Evolutionary conservation across 2,797 vertebrate genomes (phyloP).

Genomic region (Pseudopleuronectes americanus): DNA sequence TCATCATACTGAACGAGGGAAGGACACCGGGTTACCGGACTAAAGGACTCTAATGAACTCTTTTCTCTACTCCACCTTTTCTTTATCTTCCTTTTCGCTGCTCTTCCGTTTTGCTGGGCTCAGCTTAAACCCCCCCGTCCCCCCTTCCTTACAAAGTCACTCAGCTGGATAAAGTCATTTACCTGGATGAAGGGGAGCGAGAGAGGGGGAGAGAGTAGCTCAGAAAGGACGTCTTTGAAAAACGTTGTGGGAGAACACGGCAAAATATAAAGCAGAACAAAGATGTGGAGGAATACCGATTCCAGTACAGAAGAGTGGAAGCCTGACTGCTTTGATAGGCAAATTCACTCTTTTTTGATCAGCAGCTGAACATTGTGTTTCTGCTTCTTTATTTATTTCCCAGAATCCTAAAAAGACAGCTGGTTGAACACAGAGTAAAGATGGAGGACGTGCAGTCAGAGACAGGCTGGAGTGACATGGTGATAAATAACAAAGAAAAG

Average conservation of each 20-base stretch:
- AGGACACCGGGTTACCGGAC: constrained; percentile 60
- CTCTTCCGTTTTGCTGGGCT: constrained; percentile 58
- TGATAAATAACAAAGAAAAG: too few species aligned
- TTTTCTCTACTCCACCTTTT: constrained; percentile 58
- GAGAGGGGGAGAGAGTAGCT: constrained; percentile 4
- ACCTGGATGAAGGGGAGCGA: constrained; percentile 67
- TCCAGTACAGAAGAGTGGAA: background rate
- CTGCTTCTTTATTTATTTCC: constrained; percentile 12
- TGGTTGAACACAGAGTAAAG: background rate
- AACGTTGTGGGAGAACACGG: constrained; percentile 16
- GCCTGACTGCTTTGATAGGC: background rate
- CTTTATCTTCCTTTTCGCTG: constrained; percentile 63
- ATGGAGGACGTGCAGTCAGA: background rate
- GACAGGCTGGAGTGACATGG: too few species aligned
- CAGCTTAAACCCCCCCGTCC: constrained; percentile 69
- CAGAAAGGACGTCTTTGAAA: constrained; percentile 47
- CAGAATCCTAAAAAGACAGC: constrained; percentile 1
- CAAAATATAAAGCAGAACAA: constrained; percentile 21
- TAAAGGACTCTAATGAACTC: constrained; percentile 70
- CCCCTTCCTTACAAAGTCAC: constrained; percentile 75
- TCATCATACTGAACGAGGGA: constrained; percentile 65
- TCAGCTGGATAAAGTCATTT: constrained; percentile 82
- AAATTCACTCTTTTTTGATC: constrained; percentile 1
- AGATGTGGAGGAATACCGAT: background rate
- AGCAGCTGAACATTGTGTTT: background rate